phyloP scores from a whole-genome alignment of 2,113 vertebrate genomes.

The Podocnemis expansa region DNA sequence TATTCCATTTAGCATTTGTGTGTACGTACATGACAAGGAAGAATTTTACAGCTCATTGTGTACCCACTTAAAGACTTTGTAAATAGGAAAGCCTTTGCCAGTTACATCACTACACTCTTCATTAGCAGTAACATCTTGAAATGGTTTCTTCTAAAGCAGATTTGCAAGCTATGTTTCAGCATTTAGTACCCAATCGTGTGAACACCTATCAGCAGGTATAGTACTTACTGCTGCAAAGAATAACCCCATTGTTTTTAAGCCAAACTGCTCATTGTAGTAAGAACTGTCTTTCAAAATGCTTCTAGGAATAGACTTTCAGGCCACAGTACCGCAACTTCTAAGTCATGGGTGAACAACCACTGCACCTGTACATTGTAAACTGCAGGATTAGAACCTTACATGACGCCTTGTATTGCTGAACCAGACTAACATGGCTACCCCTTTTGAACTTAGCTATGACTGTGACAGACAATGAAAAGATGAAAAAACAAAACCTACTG shows the following conservation, averaged over 20 bases:
- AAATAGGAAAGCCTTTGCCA: neutral
- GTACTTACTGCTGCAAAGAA: neutral
- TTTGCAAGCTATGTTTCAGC: neutral
- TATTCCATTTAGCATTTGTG: neutral
- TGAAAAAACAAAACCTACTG: neutral
- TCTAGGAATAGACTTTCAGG: neutral
- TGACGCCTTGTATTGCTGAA: too few relatives aligned
- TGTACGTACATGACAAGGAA: neutral
- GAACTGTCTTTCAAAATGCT: neutral
- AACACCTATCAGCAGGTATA: neutral
- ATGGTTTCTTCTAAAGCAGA: neutral
- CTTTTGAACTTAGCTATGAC: accelerated
- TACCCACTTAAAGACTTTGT: accelerated
- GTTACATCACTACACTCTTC: accelerated
- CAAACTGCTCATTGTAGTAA: neutral
- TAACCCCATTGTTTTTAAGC: neutral
- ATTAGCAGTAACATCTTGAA: neutral
- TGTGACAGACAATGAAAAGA: neutral
- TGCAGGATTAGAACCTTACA: neutral
- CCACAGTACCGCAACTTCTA: neutral
- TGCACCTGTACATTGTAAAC: accelerated
- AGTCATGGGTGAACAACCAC: accelerated
- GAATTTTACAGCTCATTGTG: neutral
- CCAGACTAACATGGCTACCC: too few relatives aligned
- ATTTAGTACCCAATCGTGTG: neutral